Conservation (phyloP, 2,888 invertebrate genomes). For the Luperina testacea region DNA sequence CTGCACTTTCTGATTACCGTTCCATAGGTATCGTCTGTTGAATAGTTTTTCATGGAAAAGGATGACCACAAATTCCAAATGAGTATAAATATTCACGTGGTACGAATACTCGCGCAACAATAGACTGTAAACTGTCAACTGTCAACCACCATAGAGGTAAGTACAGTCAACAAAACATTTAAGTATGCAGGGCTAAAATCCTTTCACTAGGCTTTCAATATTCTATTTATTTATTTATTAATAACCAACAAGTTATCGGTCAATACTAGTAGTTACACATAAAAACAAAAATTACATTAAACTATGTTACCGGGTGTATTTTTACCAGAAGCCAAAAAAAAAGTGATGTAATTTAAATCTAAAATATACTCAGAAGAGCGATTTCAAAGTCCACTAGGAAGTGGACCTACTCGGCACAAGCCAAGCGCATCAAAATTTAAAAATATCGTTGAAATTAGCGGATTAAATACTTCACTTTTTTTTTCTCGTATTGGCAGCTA, state of each 20-base stretch:
- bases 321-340: neutral
- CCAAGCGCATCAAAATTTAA: neutral
- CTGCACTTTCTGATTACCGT: neutral
- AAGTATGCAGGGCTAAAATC: neutral
- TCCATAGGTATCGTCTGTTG: neutral
- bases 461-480: neutral
- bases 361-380: neutral
- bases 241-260: neutral
- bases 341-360: neutral
- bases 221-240: neutral
- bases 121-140: constrained; percentile 3
- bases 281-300: neutral
- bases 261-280: neutral
- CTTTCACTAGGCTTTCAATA: neutral
- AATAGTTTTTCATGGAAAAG: constrained; percentile 24
- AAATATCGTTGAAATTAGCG: neutral
- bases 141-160: neutral
- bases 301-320: neutral
- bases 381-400: neutral
- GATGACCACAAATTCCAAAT: neutral
- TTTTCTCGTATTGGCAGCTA: too few species aligned
- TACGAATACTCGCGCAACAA: constrained; percentile 19
- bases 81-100: constrained; percentile 25
- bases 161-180: constrained; percentile 13
- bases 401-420: neutral